Percentiles rank a stretch among this genome's conserved stretches.
These are phyloP conservation scores for Xylocopa sonorina DNA, from an alignment of 1,140 invertebrate genomes.

Conservation along the genomic window DNA sequence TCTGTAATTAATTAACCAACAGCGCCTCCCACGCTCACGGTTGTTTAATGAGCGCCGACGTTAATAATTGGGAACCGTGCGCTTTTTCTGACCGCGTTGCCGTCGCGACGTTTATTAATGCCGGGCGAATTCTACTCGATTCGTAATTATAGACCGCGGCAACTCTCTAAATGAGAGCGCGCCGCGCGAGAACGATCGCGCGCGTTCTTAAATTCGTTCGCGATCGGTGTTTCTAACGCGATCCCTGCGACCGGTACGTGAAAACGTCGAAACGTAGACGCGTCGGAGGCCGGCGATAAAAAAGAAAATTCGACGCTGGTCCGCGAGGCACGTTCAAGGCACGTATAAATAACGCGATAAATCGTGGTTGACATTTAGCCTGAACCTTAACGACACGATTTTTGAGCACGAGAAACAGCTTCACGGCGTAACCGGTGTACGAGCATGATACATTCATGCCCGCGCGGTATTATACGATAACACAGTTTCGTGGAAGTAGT, in stretches of 20 bases:
- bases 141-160: background rate
- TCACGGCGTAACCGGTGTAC: slow-evolving; percentile 36
- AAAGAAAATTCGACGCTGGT: too few species aligned
- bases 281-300: too few species aligned
- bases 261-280: too few species aligned
- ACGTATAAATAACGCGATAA: background rate
- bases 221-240: too few species aligned
- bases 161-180: background rate
- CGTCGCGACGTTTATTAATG: background rate
- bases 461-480: slow-evolving; percentile 35
- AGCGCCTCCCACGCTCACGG: slow-evolving; percentile 56
- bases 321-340: background rate
- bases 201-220: too few species aligned
- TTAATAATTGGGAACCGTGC: slow-evolving; percentile 23
- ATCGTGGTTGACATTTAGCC: background rate
- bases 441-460: slow-evolving; percentile 24
- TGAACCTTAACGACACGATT: background rate
- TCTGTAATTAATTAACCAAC: slow-evolving; percentile 78
- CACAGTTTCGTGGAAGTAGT: slow-evolving; percentile 46
- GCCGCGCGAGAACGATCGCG: too few species aligned
- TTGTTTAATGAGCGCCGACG: slow-evolving; percentile 55
- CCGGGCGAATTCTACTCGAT: too few species aligned
- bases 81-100: background rate
- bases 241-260: too few species aligned
- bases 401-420: background rate